Percentiles rank a stretch among this genome's conserved stretches.
These are phyloP conservation scores for Mormyrus hasselquistii DNA, from an alignment of 2,797 vertebrate genomes.

Conservation along the genomic window DNA sequence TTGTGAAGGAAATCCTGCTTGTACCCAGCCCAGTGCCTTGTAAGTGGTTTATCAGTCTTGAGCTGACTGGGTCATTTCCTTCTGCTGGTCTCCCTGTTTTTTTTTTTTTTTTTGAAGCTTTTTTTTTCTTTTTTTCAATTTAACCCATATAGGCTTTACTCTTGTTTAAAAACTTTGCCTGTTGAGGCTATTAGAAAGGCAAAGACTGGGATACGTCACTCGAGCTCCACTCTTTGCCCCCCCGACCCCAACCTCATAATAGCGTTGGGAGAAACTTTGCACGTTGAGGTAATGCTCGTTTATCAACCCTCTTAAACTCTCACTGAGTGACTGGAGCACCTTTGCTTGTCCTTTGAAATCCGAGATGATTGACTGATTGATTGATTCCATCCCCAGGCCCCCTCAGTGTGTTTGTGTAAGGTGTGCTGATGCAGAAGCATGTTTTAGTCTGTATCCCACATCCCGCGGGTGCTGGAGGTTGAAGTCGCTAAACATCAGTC, in stretches of 20 bases:
- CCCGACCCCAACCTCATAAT: background rate
- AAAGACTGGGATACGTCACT: conserved; percentile 14
- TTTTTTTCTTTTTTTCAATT: background rate
- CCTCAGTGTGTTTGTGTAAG: conserved; percentile 3
- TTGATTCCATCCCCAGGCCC: conserved; percentile 13
- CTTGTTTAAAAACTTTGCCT: background rate
- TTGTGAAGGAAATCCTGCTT: background rate
- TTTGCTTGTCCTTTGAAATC: conserved; percentile 18
- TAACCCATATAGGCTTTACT: background rate
- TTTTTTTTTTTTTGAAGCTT: background rate
- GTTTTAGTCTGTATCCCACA: conserved; percentile 3
- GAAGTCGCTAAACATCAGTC: background rate
- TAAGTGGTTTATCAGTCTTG: background rate
- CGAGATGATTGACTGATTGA: conserved; percentile 24
- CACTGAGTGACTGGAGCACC: conserved; percentile 8
- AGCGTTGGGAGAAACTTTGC: background rate
- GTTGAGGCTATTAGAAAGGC: background rate
- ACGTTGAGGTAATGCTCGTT: conserved; percentile 14
- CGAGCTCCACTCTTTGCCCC: background rate
- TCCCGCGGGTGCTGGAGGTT: conserved; percentile 6
- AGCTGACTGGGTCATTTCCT: conserved; percentile 10
- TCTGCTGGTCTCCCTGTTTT: background rate
- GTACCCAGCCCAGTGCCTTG: background rate
- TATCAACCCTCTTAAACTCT: conserved; percentile 9
- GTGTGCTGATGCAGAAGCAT: background rate